Evolutionary conservation across 2,113 vertebrate species (phyloP), one percentile per base, ranked within the genome.

Genomic region (Megaceryle torquata): DNA sequence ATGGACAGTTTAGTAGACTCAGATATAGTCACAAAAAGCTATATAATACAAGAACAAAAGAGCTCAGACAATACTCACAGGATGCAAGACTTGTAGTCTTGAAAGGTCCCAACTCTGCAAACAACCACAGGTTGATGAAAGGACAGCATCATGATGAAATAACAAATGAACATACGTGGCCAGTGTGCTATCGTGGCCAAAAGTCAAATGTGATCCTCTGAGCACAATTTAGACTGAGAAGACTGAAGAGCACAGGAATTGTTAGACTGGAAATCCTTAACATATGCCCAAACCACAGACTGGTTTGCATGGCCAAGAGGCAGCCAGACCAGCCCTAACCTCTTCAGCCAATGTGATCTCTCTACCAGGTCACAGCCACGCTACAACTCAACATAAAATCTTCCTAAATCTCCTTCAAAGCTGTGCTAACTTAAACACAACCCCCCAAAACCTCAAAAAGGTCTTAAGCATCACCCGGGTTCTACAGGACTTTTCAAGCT

Each of bases 121-220:
- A 90, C 46, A 91, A 88, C 33, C 83, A 91, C 83, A 91, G 86
- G 83, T 87, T 25, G 5, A 31, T 57, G 67, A 77, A 89, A 79
- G 70, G 82, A 56, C 78, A 51, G 10, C 48, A 85, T 78, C 61
- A 44, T 75, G 94, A 79, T 2, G 37, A 89, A 95, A 64, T 43
- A 92, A 87, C 69, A 91, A 74, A 59, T 68, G 48, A 89, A 85
- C 51, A 51, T 4, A 46, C 3, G 1, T 53, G 91, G 77, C 57
- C 72, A 72, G 67, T 57, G 63, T 51, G 87, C 50, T 85, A 87
- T 20, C 29, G 18, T 9, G 87, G 87, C 79, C 86, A 95, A 89
- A 93, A 83, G 83, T 71, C 81, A 76, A 43, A 50, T 37, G 59
- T 39, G 68, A 95, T 88, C 76, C 64, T 91, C 75, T 63, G 67